Evolutionary conservation across 2,797 vertebrate genomes (phyloP).

Genomic region (Betta splendens): DNA sequence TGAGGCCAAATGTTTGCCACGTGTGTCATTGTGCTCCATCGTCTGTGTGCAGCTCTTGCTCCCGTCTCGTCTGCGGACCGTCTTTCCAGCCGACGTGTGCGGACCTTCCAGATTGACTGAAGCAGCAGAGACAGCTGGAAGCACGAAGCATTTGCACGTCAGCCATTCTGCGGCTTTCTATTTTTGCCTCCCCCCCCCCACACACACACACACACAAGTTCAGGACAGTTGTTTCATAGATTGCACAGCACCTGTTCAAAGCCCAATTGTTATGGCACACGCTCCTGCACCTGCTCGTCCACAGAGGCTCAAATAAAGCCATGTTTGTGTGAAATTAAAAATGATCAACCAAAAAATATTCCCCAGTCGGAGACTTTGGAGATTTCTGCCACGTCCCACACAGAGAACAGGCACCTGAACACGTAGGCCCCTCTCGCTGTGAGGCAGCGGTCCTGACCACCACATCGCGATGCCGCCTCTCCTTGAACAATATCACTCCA

Average conservation of each 20-base stretch:
- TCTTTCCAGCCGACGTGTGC: neutral
- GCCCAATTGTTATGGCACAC: constrained; percentile 53
- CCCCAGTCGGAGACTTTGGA: too few relatives aligned
- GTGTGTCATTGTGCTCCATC: neutral
- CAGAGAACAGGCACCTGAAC: too few relatives aligned
- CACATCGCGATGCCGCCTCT: too few relatives aligned
- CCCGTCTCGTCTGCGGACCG: neutral
- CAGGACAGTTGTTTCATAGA: constrained; percentile 67
- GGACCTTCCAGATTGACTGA: constrained; percentile 49
- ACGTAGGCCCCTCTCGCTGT: too few relatives aligned
- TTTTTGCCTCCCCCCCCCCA: constrained; percentile 48
- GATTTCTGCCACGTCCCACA: too few relatives aligned
- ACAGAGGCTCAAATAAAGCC: neutral
- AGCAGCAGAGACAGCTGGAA: constrained; percentile 51
- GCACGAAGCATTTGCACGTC: constrained; percentile 40
- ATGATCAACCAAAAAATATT: too few relatives aligned
- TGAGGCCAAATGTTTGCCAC: constrained; percentile 3
- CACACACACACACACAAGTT: too few relatives aligned
- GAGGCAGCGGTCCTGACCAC: too few relatives aligned
- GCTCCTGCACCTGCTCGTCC: constrained; percentile 34
- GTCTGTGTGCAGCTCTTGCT: neutral
- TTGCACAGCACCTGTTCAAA: constrained; percentile 64
- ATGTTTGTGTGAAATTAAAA: neutral
- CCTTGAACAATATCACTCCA: too few relatives aligned
- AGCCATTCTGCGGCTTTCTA: constrained; percentile 66